Evolutionary conservation across 2,797 vertebrate genomes (phyloP), one percentile per base, ranked within the genome.

Genomic region (Parauchenoglanis punctatus): DNA sequence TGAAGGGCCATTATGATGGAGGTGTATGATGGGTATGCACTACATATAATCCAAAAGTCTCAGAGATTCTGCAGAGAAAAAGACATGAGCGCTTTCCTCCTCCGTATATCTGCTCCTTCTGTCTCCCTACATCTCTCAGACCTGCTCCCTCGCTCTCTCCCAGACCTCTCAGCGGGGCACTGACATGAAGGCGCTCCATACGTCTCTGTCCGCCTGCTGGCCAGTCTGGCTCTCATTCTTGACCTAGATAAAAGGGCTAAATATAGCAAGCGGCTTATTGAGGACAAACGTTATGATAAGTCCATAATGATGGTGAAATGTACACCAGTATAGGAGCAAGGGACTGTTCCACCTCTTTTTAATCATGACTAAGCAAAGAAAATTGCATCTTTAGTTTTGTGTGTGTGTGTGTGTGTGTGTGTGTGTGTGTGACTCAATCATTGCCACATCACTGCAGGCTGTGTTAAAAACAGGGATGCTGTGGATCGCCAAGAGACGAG

Each of bases 201-300:
- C 13, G 61, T 86, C 86, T 88, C 77, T 52, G 72, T 72, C 81
- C 49, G 72, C 91, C 86, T 86, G 90, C 56, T 5, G 84, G 89
- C 56, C 84, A 89, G 88, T 75, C 85, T 59, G 90, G 89, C 91
- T 90, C 88, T 44, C 87, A 91, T 93, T 94, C 90, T 90, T 95
- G 95, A 94, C 95, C 95, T 93, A 95, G 91, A 94, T 95, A 93
- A 93, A 91, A 72, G 72, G 81, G 91, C 92, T 95, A 95, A 94
- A 95, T 93, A 94, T 95, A 96, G 93, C 63, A 17, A 0, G 87
- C 86, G 90, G 91, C 91, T 93, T 92, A 91, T 89, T 63, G 87
- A 93, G 92, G 93, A 95, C 93, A 94, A 91, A 94, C 93, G 94
- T 94, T 93, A 91, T 82, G 91, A 93, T 92, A 86, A 35, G 46